Conservation (phyloP, 1,140 invertebrate genomes). For the Samia ricini region DNA sequence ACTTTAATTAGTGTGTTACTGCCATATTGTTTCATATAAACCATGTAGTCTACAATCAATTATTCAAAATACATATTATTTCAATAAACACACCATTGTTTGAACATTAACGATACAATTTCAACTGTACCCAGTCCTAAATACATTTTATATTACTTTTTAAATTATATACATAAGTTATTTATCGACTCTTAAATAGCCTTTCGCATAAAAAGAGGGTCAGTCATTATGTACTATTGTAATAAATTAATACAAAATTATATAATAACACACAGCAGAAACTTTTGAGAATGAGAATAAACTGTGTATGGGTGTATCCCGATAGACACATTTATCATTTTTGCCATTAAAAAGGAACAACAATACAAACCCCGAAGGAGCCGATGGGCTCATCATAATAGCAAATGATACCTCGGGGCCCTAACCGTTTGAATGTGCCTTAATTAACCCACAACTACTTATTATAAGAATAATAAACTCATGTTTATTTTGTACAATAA, state of each 20-base stretch:
- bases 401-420: constrained; percentile 69
- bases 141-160: not conserved
- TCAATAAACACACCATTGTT: not conserved
- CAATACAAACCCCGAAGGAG: constrained; percentile 68
- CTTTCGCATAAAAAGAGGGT: not conserved
- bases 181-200: not conserved
- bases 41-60: constrained; percentile 16
- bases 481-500: constrained; percentile 30
- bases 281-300: constrained; percentile 2
- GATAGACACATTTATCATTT: constrained; percentile 71
- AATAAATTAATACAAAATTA: not conserved
- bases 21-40: constrained; percentile 40
- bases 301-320: constrained; percentile 31
- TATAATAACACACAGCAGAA: not conserved
- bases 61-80: not conserved
- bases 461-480: constrained; percentile 34
- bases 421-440: constrained; percentile 55
- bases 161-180: not conserved
- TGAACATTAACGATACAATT: no score
- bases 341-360: constrained; percentile 73
- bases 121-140: not conserved
- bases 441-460: constrained; percentile 64
- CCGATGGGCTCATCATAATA: constrained; percentile 66
- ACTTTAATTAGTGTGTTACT: constrained; percentile 63
- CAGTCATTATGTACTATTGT: not conserved